A percentile compares a stretch with the other conserved stretches of the same genome.
Evolutionary conservation across 1,140 invertebrate genomes (phyloP).

Genomic region (Macrocentrus cingulum): DNA sequence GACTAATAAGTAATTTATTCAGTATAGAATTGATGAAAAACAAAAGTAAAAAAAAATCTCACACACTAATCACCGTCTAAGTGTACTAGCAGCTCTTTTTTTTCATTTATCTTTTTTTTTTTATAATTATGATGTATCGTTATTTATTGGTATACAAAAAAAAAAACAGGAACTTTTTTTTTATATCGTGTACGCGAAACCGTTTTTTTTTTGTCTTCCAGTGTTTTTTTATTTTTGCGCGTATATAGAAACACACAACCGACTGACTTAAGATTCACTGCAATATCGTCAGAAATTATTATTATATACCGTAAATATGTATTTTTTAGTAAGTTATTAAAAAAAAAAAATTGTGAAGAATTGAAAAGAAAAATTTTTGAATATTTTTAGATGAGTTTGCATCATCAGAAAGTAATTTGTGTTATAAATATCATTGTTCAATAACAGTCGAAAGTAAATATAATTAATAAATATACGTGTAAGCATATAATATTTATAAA

Average conservation of each 20-base stretch:
- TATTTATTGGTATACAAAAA: too few species aligned
- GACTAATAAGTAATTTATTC: conserved; percentile 5
- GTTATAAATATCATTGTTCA: too few species aligned
- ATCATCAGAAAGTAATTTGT: too few species aligned
- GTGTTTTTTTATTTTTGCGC: background rate
- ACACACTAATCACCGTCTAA: conserved; percentile 29
- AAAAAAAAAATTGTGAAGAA: conserved; percentile 1
- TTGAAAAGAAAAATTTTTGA: background rate
- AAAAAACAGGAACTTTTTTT: too few species aligned
- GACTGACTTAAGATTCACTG: conserved; percentile 2
- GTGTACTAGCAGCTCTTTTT: conserved; percentile 31
- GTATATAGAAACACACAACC: background rate
- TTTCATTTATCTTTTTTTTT: conserved; percentile 27
- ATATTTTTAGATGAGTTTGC: too few species aligned
- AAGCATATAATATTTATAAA: conserved; percentile 10
- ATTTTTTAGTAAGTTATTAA: background rate
- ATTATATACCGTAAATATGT: background rate
- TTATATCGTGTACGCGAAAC: too few species aligned
- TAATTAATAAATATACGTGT: conserved; percentile 14
- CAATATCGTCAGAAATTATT: conserved; percentile 2
- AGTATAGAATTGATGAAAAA: conserved; percentile 15
- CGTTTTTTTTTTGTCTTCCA: background rate
- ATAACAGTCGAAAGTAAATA: conserved; percentile 1
- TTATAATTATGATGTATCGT: conserved; percentile 4
- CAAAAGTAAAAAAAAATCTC: background rate